These are phyloP conservation scores for Colletes latitarsis DNA, from an alignment of 1,140 invertebrate species.

Conservation along the genomic window DNA sequence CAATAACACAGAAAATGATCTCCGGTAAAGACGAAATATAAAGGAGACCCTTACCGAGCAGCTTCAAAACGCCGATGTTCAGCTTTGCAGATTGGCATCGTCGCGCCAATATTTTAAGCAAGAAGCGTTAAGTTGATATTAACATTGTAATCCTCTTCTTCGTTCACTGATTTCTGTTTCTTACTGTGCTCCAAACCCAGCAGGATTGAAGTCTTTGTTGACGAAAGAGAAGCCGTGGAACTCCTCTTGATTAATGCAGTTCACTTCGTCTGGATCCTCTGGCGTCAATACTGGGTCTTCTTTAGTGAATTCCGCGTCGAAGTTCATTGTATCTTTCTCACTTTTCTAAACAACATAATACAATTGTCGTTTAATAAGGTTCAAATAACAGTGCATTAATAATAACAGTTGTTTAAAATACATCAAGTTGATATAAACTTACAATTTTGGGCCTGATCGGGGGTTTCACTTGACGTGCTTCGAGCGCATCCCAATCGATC, in stretches of 20 bases:
- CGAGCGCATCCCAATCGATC: slow-evolving; percentile 97
- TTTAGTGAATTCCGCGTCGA: slow-evolving; percentile 99
- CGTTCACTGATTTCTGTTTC: slow-evolving; percentile 15
- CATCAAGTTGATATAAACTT: slow-evolving; percentile 79
- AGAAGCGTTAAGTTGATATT: slow-evolving; percentile 58
- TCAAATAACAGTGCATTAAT: neutral
- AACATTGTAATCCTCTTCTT: slow-evolving; percentile 27
- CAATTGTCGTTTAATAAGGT: neutral
- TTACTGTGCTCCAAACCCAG: slow-evolving; percentile 81
- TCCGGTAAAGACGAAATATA: slow-evolving; percentile 22
- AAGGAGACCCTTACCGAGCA: slow-evolving; percentile 45
- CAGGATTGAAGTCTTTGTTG: slow-evolving; percentile 94
- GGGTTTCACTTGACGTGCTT: slow-evolving; percentile 94
- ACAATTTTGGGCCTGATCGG: slow-evolving; percentile 99
- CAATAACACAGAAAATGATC: slow-evolving; percentile 31
- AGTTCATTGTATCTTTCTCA: slow-evolving; percentile 98
- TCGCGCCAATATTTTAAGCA: slow-evolving; percentile 45
- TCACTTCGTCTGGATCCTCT: slow-evolving; percentile 93
- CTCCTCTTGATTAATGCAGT: slow-evolving; percentile 98
- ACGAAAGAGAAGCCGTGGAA: slow-evolving; percentile 98
- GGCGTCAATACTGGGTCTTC: slow-evolving; percentile 98
- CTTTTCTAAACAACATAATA: slow-evolving; percentile 88
- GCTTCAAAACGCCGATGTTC: slow-evolving; percentile 39
- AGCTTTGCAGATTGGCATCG: slow-evolving; percentile 38
- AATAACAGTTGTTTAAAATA: neutral